Percentiles rank a stretch among this genome's conserved stretches.
Conservation (phyloP, 2,888 invertebrate species). For the Ectropis crepuscularia region DNA sequence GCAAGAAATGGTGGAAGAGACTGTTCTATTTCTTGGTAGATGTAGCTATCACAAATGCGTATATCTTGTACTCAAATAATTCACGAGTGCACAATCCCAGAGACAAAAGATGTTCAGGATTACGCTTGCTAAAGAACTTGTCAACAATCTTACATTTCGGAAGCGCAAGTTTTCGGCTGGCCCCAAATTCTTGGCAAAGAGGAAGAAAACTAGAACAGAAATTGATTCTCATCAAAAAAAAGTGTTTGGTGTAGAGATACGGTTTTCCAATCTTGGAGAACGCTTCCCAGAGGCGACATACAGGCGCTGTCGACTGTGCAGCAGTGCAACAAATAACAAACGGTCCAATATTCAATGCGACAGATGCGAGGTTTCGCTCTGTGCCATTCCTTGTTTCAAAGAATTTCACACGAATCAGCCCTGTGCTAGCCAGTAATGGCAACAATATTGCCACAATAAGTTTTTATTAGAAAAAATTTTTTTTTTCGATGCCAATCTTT, state of each 20-base stretch:
- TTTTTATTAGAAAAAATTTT: constrained; percentile 1
- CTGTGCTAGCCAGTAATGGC: constrained; percentile 4
- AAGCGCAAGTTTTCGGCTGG: constrained; percentile 20
- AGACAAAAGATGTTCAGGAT: constrained; percentile 31
- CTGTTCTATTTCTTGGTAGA: no score
- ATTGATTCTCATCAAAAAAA: constrained; percentile 21
- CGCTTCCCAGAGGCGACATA: constrained; percentile 27
- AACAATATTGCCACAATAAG: constrained; percentile 3
- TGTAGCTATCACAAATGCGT: no score
- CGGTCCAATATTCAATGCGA: constrained; percentile 21
- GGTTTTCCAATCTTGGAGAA: constrained; percentile 24
- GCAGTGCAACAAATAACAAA: constrained; percentile 26
- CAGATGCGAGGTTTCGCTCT: constrained; percentile 29
- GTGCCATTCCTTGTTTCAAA: constrained; percentile 25
- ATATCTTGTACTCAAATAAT: constrained; percentile 17
- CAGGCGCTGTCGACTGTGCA: constrained; percentile 26
- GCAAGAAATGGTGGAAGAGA: constrained; percentile 15
- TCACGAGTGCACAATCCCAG: constrained; percentile 12
- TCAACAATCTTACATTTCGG: constrained; percentile 26
- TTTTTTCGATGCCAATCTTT: constrained; percentile 3
- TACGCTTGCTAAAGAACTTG: constrained; percentile 19
- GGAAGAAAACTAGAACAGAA: constrained; percentile 22
- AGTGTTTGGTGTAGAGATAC: constrained; percentile 29
- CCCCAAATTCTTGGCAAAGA: constrained; percentile 13
- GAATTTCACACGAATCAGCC: constrained; percentile 7